Evolutionary conservation across 2,113 vertebrate genomes (phyloP).

Genomic region (Porphyrio hochstetteri): DNA sequence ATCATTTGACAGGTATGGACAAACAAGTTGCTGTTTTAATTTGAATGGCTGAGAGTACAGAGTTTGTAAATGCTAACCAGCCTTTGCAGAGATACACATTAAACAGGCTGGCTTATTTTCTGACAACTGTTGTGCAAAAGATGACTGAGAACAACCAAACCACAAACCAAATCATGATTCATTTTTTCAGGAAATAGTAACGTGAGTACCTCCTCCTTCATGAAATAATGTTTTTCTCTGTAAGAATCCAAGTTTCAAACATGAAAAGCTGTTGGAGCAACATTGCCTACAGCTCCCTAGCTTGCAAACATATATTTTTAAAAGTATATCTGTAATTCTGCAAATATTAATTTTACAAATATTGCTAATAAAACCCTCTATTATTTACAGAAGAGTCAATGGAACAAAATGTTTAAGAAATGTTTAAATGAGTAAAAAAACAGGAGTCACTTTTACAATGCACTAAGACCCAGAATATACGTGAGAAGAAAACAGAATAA

Average conservation of each 20-base stretch:
- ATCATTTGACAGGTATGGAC: neutral
- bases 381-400: neutral
- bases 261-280: neutral
- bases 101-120: neutral
- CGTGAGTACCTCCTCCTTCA: neutral
- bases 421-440: neutral
- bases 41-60: neutral
- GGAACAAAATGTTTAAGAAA: neutral
- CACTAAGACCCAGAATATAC: neutral
- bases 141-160: neutral
- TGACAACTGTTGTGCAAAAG: neutral
- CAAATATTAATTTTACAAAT: neutral
- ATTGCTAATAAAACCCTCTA: neutral
- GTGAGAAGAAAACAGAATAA: neutral
- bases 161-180: neutral
- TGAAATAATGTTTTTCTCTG: neutral
- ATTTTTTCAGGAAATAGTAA: neutral
- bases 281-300: neutral
- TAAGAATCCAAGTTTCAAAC: neutral
- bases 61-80: neutral
- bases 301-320: neutral
- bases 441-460: neutral
- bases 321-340: neutral
- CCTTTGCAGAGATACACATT: neutral
- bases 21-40: neutral